Evolutionary conservation across 2,888 invertebrate species (phyloP).

Genomic region (Drosophila multiciliata): DNA sequence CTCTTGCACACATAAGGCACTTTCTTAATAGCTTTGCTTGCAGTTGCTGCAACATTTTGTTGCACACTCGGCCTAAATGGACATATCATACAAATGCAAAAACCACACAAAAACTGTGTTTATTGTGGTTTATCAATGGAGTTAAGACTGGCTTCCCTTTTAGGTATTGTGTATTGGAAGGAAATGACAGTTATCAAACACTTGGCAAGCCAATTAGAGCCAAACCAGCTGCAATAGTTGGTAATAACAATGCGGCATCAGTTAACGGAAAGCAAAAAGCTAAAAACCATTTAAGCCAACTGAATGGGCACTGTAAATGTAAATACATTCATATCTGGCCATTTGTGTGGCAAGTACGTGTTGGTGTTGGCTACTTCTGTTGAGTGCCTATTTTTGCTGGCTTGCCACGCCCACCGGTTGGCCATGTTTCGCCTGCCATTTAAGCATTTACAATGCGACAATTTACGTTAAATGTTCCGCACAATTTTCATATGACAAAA

Average conservation of each 20-base stretch:
- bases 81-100: neutral
- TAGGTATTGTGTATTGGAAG: neutral
- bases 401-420: conserved; percentile 44
- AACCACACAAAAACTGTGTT: conserved; percentile 2
- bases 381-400: conserved; percentile 44
- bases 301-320: conserved; percentile 19
- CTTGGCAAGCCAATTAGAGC: conserved; percentile 64
- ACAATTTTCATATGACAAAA: conserved; percentile 77
- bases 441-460: conserved; percentile 64
- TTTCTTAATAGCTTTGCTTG: conserved; percentile 5
- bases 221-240: neutral
- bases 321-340: conserved; percentile 15
- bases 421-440: neutral
- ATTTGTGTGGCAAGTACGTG: conserved; percentile 10
- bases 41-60: neutral
- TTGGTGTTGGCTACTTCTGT: conserved; percentile 4
- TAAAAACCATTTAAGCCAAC: conserved; percentile 36
- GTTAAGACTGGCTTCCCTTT: conserved; percentile 1
- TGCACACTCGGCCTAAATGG: conserved; percentile 4
- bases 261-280: conserved; percentile 6
- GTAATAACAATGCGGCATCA: conserved; percentile 21
- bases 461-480: conserved; percentile 79
- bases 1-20: neutral
- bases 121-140: conserved; percentile 22
- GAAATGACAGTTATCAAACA: conserved; percentile 45